A percentile compares a stretch with the other conserved stretches of the same genome.
Conservation (phyloP, 2,888 invertebrate species). For the Mythimna impura region DNA sequence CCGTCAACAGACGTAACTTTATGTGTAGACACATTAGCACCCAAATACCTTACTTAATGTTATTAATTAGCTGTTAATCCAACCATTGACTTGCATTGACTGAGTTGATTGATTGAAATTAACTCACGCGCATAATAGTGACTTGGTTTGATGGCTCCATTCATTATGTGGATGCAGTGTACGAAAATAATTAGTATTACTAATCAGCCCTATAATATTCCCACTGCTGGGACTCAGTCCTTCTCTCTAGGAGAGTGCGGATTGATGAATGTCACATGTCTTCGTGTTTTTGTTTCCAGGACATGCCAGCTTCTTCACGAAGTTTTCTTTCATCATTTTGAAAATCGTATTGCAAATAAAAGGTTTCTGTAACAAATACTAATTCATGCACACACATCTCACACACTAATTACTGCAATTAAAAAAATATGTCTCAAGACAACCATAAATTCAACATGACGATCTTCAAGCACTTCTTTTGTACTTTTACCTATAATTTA, state of each 20-base stretch:
- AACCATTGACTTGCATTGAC: neutral
- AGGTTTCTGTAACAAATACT: neutral
- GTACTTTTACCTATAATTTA: neutral
- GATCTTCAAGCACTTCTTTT: slow-evolving; percentile 20
- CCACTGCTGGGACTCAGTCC: too few species aligned
- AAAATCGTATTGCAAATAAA: neutral
- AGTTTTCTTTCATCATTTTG: too few species aligned
- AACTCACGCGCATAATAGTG: neutral
- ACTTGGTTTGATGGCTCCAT: neutral
- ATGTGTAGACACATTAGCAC: neutral
- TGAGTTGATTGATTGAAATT: slow-evolving; percentile 15
- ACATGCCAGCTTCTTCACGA: too few species aligned
- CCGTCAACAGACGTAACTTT: neutral
- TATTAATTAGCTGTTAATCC: slow-evolving; percentile 1
- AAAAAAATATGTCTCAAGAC: slow-evolving; percentile 8
- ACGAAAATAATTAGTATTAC: too few species aligned
- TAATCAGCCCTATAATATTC: too few species aligned
- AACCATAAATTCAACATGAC: slow-evolving; percentile 16
- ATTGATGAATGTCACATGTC: too few species aligned
- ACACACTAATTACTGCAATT: slow-evolving; percentile 23
- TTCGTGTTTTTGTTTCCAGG: too few species aligned
- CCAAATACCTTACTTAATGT: slow-evolving; percentile 7
- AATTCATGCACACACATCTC: neutral
- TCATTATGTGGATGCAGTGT: neutral
- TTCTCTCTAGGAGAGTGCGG: too few species aligned